phyloP scores from a whole-genome alignment of 2,113 vertebrate genomes.

The Eudyptes chrysolophus region DNA sequence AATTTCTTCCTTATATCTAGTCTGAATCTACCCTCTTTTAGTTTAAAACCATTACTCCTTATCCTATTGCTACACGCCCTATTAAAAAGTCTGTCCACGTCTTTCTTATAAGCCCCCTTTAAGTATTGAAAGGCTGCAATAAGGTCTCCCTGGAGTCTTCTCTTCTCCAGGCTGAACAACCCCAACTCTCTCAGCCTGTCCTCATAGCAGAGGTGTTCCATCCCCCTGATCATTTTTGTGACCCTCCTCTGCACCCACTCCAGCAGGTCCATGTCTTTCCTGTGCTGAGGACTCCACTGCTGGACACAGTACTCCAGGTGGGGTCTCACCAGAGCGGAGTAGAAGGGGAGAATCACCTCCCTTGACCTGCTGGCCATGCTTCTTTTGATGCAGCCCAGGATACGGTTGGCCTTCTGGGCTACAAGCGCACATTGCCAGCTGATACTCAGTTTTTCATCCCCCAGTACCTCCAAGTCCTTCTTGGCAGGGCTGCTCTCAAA shows the following conservation, averaged over 20 bases:
- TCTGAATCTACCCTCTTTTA: not conserved
- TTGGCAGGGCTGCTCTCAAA: not conserved
- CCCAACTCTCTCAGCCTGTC: not conserved
- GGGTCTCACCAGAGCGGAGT: not conserved
- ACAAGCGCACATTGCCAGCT: accelerated
- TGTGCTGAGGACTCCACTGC: not conserved
- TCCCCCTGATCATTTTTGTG: not conserved
- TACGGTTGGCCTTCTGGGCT: not conserved
- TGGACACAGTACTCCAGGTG: not conserved
- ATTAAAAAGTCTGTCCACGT: not conserved
- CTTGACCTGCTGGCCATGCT: accelerated
- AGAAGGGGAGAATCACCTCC: not conserved
- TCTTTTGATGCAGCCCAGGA: not conserved
- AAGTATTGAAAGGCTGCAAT: not conserved
- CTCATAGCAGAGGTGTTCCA: not conserved
- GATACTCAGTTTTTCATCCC: not conserved
- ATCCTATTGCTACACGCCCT: not conserved
- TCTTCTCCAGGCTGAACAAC: not conserved
- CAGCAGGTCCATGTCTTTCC: not conserved
- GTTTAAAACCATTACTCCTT: not conserved
- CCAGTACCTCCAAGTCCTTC: not conserved
- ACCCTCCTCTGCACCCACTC: not conserved
- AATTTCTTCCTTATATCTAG: not conserved
- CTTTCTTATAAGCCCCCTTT: not conserved
- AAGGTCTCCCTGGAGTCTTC: not conserved